These are phyloP conservation scores for Caenorhabditis japonica DNA, from an alignment of 2,888 invertebrate species.

Conservation along the genomic window DNA sequence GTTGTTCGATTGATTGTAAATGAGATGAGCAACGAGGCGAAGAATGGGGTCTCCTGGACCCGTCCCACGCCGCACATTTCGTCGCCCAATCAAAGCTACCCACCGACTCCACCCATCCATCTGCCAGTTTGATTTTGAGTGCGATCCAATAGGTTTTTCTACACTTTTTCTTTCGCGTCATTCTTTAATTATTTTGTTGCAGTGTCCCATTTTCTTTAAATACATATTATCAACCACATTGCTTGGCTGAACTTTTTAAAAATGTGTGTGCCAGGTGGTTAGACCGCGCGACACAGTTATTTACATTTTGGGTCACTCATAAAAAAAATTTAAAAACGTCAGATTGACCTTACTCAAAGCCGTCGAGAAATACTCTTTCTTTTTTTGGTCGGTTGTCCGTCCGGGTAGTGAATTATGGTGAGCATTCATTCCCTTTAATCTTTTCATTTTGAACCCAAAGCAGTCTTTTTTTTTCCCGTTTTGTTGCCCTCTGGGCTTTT, in stretches of 20 bases:
- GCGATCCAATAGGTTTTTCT: slow-evolving; percentile 21
- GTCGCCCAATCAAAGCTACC: slow-evolving; percentile 51
- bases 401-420: slow-evolving; percentile 19
- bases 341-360: too few relatives aligned
- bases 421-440: slow-evolving; percentile 23
- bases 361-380: too few relatives aligned
- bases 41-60: slow-evolving; percentile 41
- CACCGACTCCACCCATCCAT: slow-evolving; percentile 47
- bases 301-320: too few relatives aligned
- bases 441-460: slow-evolving; percentile 28
- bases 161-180: slow-evolving; percentile 8
- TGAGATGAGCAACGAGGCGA: slow-evolving; percentile 50
- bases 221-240: too few relatives aligned
- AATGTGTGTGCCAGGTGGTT: too few relatives aligned
- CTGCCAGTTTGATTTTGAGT: slow-evolving; percentile 47
- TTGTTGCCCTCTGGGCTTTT: slow-evolving; percentile 32
- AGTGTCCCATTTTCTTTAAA: too few relatives aligned
- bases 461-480: slow-evolving; percentile 5
- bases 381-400: too few relatives aligned
- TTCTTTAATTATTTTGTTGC: too few relatives aligned
- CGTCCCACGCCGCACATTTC: slow-evolving; percentile 36
- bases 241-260: too few relatives aligned
- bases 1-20: slow-evolving; percentile 50
- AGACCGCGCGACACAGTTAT: too few relatives aligned
- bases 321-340: too few relatives aligned